These are phyloP conservation scores for Chrysemys picta DNA, from an alignment of 2,113 vertebrate genomes.

Conservation along the genomic window DNA sequence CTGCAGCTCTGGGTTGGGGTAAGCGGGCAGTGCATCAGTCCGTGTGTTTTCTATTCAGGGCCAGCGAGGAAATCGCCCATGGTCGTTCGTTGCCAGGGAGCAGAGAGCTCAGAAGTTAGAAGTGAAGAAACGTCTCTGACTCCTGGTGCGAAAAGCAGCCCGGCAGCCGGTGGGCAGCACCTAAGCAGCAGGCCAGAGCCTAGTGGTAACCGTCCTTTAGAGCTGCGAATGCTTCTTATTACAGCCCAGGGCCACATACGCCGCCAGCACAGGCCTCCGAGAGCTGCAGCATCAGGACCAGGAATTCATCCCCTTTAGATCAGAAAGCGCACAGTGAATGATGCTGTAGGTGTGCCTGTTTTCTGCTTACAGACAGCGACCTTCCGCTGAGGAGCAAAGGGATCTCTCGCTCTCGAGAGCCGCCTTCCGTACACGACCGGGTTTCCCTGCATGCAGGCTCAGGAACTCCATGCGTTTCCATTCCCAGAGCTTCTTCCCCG, in stretches of 20 bases:
- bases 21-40: not conserved
- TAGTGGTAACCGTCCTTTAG: not conserved
- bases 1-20: not conserved
- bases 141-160: too few relatives aligned
- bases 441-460: not conserved
- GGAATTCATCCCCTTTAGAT: not conserved
- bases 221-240: not conserved
- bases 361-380: not conserved
- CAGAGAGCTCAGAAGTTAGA: not conserved
- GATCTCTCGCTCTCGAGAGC: not conserved
- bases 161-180: not conserved
- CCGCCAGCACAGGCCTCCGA: not conserved
- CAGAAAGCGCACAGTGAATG: not conserved
- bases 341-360: rapidly evolving
- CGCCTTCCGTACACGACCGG: not conserved
- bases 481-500: not conserved
- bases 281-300: not conserved
- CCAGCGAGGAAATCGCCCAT: not conserved
- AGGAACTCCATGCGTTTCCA: not conserved
- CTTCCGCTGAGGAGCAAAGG: not conserved
- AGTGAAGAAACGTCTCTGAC: not conserved
- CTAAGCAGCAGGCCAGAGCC: not conserved
- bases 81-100: not conserved
- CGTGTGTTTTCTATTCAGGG: not conserved
- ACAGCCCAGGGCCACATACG: not conserved